These are phyloP conservation scores for Uria aalge DNA, from an alignment of 2,113 vertebrate species.

Conservation along the genomic window DNA sequence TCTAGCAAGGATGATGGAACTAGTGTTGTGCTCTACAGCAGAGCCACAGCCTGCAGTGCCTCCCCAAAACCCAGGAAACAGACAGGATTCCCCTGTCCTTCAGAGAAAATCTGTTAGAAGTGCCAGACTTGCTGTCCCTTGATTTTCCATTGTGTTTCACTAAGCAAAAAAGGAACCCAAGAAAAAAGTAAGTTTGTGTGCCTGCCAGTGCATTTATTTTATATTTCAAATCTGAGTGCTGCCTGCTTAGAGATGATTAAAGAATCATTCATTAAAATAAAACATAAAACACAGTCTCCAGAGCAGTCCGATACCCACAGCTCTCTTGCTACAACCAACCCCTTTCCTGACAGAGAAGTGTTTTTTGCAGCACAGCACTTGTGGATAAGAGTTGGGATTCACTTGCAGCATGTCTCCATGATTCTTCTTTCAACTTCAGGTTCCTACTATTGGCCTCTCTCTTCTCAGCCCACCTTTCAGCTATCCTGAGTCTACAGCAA, in stretches of 20 bases:
- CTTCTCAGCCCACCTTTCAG: neutral
- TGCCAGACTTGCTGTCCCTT: neutral
- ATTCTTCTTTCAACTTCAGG: neutral
- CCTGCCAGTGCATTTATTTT: neutral
- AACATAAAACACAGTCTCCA: neutral
- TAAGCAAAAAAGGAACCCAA: neutral
- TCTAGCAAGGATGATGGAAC: neutral
- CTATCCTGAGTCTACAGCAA: neutral
- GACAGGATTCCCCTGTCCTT: neutral
- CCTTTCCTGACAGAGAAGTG: neutral
- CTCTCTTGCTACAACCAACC: neutral
- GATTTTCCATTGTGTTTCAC: neutral
- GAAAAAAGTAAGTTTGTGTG: rapidly evolving
- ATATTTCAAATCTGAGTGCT: neutral
- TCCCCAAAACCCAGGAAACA: neutral
- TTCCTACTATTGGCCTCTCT: neutral
- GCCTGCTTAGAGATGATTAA: neutral
- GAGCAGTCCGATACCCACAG: neutral
- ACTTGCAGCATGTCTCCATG: neutral
- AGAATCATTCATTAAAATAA: neutral
- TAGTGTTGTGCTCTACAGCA: neutral
- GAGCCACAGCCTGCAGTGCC: neutral
- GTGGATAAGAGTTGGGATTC: neutral
- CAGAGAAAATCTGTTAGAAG: neutral
- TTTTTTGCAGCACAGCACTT: neutral